Base-by-base conservation (phyloP, 2,888 invertebrate species). In the Oligia strigilis region DNA sequence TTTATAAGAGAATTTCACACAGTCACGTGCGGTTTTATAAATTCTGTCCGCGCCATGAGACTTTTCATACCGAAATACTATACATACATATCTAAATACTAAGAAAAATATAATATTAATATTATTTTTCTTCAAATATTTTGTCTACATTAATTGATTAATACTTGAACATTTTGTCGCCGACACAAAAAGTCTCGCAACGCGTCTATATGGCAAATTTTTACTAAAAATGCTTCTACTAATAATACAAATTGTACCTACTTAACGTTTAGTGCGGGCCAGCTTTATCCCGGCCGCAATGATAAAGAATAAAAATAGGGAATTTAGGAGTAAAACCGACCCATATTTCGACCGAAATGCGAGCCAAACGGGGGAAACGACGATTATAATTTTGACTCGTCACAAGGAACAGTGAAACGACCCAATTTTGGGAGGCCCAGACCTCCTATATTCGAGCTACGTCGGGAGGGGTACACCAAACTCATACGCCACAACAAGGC, bases 191-290 rank as follows among this genome's bases (percentile, higher is more conserved):
- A 92, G 92, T 92, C 90, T 73, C 89, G 88, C 90, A 91, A 88
- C 86, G 90, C 90, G 87, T 86, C 81, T 81, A 81, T 85, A 93
- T 92, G 93, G 93, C 94, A 92, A 92, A 40, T 88, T 87, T 86
- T 93, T 92, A 92, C 90, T 90, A 92, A 95, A 46, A 93, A 93
- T 89, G 92, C 91, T 92, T 92, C 92, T 93, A 87, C 83, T 89
- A 89, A 90, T 92, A 93, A 90, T 90, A 94, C 92, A 93, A 95
- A 94, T 95, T 95, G 94, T 92, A 93, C 92, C 96, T 96, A 96
- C 94, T 95, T 95, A 95, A 91, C 79, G 84, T 90, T 94, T 93
- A 93, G 90, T 90, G 88, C 76, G 83, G 88, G 79, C 75, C 78
- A 83, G 81, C 81, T 80, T 77, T 84, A 89, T 82, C 86, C 87